Evolutionary conservation across 2,113 vertebrate species (phyloP).

Genomic region (Alethe diademata): DNA sequence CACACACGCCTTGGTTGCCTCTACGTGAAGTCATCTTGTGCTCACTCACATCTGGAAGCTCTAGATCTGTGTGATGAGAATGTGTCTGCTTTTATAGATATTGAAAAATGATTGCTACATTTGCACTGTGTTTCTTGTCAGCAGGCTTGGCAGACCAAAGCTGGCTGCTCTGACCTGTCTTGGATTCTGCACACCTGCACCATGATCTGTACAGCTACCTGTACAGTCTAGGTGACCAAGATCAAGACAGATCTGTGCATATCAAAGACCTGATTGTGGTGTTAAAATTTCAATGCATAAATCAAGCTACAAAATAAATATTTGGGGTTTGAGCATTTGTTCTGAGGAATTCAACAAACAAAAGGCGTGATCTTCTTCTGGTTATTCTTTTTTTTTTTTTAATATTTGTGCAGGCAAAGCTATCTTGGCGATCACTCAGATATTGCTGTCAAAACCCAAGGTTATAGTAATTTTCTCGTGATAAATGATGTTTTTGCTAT

Average conservation of each 20-base stretch:
- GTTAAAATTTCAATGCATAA: not conserved
- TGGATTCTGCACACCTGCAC: not conserved
- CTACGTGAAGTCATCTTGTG: not conserved
- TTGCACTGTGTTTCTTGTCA: not conserved
- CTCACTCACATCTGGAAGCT: not conserved
- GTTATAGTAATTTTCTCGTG: not conserved
- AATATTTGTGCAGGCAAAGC: not conserved
- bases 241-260: not conserved
- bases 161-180: not conserved
- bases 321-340: not conserved
- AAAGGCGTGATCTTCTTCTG: not conserved
- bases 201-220: not conserved
- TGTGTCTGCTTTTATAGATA: not conserved
- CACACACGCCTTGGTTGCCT: rapidly evolving
- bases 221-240: not conserved
- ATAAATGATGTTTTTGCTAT: not conserved
- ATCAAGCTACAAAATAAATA: not conserved
- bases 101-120: not conserved
- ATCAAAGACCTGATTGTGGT: not conserved
- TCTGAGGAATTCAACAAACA: not conserved
- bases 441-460: not conserved
- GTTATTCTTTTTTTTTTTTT: not conserved
- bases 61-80: not conserved
- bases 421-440: not conserved
- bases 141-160: not conserved